Percentiles rank a stretch among this genome's conserved stretches.
Conservation (phyloP, 2,888 invertebrate species). For the Clistopyga incitator region DNA sequence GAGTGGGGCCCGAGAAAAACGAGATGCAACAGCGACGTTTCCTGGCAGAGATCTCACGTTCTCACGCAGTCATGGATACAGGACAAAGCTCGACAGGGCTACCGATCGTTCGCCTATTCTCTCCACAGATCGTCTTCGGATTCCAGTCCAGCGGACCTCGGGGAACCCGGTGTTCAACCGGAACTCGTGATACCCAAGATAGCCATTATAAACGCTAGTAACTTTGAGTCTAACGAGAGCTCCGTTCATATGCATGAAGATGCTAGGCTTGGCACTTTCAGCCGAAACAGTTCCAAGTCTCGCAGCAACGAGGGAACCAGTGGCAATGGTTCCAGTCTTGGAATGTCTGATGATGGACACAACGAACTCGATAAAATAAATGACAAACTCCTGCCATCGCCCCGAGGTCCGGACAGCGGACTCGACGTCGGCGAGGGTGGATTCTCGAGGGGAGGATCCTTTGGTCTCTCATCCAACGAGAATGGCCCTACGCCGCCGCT, state of each 20-base stretch:
- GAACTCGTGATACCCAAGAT: constrained; percentile 80
- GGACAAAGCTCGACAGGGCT: constrained; percentile 75
- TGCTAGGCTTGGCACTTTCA: constrained; percentile 32
- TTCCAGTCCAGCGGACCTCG: constrained; percentile 65
- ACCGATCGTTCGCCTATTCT: constrained; percentile 73
- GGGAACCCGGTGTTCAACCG: constrained; percentile 24
- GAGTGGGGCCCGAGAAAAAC: constrained; percentile 73
- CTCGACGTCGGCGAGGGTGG: constrained; percentile 68
- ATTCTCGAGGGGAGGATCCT: constrained; percentile 64
- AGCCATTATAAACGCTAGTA: constrained; percentile 82
- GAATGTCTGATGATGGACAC: constrained; percentile 75
- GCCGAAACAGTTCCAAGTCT: constrained; percentile 28
- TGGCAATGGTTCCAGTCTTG: constrained; percentile 78
- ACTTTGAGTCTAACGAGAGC: constrained; percentile 81
- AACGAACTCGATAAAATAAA: constrained; percentile 73
- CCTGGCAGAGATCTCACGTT: constrained; percentile 78
- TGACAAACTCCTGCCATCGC: constrained; percentile 68
- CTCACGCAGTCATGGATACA: constrained; percentile 78
- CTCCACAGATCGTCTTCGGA: constrained; percentile 66
- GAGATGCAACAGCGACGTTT: constrained; percentile 79
- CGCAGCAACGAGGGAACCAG: constrained; percentile 78
- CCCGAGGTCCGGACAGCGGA: constrained; percentile 66
- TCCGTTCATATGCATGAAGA: constrained; percentile 78
- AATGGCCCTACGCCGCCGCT: constrained; percentile 60
- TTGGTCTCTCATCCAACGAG: constrained; percentile 67